Percentiles rank a stretch among this genome's conserved stretches.
Conservation (phyloP, 2,888 invertebrate species). For the Sepiola atlantica region DNA sequence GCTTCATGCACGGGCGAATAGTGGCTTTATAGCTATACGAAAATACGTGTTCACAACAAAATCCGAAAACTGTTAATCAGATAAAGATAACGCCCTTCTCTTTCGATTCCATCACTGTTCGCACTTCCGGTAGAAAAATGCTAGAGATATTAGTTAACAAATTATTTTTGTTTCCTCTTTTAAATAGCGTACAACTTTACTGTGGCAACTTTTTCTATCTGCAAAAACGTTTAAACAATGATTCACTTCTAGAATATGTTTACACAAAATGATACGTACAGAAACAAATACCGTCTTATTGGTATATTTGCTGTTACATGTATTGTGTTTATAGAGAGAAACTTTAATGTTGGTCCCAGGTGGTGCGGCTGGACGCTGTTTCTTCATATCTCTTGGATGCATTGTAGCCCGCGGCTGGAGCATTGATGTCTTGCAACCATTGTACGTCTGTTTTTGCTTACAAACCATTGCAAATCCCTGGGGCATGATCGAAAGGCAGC, state of each 20-base stretch:
- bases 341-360: background rate
- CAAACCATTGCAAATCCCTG: slow-evolving; percentile 19
- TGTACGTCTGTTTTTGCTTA: slow-evolving; percentile 20
- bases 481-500: background rate
- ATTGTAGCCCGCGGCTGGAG: background rate
- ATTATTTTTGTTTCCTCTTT: background rate
- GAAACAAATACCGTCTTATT: background rate
- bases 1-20: too few relatives aligned
- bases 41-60: background rate
- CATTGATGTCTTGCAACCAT: slow-evolving; percentile 20
- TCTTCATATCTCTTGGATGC: background rate
- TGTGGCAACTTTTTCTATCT: background rate
- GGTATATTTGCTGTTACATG: background rate
- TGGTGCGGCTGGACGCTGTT: background rate
- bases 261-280: too few relatives aligned
- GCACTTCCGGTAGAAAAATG: background rate
- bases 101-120: background rate
- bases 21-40: too few relatives aligned
- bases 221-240: background rate
- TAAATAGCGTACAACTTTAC: background rate
- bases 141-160: background rate
- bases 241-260: background rate
- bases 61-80: background rate
- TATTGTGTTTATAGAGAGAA: background rate
- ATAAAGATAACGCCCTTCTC: background rate